Conservation (phyloP, 2,797 vertebrate species). For the Aplochiton taeniatus region DNA sequence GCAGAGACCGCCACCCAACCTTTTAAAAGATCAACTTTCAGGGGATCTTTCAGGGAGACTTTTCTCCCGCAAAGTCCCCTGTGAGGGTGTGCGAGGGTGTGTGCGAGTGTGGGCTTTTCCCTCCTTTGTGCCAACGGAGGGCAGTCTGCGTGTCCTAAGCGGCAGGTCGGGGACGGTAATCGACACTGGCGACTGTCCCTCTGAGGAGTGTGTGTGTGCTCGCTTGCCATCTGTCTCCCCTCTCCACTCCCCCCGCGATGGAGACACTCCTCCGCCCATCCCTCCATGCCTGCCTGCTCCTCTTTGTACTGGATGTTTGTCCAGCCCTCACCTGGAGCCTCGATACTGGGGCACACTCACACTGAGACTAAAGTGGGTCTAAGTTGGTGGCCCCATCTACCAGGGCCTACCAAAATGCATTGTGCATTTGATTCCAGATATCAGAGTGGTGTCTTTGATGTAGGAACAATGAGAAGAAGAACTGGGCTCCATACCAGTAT, state of each 20-base stretch:
- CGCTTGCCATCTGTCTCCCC: conserved; percentile 76
- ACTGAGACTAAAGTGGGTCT: neutral
- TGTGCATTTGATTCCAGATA: no score
- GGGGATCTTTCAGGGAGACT: conserved; percentile 80
- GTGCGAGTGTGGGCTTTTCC: conserved; percentile 27
- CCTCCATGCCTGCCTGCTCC: neutral
- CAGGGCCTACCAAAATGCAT: no score
- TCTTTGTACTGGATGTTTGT: conserved; percentile 7
- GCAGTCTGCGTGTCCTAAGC: conserved; percentile 66
- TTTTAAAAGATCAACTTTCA: conserved; percentile 86
- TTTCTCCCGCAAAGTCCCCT: conserved; percentile 70
- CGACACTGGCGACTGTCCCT: conserved; percentile 66
- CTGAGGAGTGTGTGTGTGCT: conserved; percentile 62
- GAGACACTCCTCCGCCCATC: conserved; percentile 32
- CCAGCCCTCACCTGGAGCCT: conserved; percentile 31
- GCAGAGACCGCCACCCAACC: conserved; percentile 61
- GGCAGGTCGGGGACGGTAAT: conserved; percentile 71
- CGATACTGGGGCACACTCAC: neutral
- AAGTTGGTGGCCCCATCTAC: no score
- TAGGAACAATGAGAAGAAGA: no score
- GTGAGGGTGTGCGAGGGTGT: conserved; percentile 43
- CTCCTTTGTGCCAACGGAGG: conserved; percentile 50
- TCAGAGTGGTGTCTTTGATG: no score
- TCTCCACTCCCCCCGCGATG: conserved; percentile 40
- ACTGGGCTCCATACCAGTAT: conserved; percentile 79